Evolutionary conservation across 1,140 invertebrate species (phyloP).

Genomic region (Maconellicoccus hirsutus): DNA sequence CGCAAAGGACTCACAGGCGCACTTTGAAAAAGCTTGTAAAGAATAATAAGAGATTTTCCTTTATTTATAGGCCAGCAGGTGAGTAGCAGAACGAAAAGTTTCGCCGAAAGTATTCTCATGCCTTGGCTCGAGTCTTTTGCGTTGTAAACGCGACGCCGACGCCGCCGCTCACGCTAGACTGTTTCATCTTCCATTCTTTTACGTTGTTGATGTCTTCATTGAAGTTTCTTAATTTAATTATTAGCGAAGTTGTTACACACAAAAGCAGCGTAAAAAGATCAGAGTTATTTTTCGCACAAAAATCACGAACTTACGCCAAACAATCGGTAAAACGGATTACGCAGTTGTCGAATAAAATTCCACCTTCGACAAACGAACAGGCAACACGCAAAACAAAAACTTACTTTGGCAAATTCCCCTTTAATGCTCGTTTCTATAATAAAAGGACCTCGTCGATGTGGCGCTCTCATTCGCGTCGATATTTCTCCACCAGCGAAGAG

Average conservation of each 20-base stretch:
- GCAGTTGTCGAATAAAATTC: neutral
- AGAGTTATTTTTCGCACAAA: neutral
- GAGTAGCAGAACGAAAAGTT: neutral
- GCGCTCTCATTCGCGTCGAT: no score
- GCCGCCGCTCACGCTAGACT: neutral
- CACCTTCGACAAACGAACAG: no score
- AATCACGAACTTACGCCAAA: neutral
- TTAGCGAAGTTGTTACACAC: neutral
- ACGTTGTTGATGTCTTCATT: neutral
- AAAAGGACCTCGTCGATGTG: no score
- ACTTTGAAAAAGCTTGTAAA: slow-evolving; percentile 11
- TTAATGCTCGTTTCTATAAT: no score
- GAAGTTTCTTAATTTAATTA: slow-evolving; percentile 10
- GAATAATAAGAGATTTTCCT: slow-evolving; percentile 19
- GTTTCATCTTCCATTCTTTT: neutral
- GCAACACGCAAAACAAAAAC: no score
- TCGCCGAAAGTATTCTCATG: no score
- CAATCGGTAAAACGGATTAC: slow-evolving; percentile 7
- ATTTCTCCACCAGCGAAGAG: no score
- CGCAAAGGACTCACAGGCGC: slow-evolving; percentile 10
- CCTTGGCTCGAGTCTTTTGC: no score
- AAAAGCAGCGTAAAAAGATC: slow-evolving; percentile 4
- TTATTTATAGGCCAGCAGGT: neutral
- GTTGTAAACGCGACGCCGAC: no score
- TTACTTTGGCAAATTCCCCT: no score